Base-by-base conservation (phyloP, 2,113 vertebrate species). In the Pachyramphus minor region DNA sequence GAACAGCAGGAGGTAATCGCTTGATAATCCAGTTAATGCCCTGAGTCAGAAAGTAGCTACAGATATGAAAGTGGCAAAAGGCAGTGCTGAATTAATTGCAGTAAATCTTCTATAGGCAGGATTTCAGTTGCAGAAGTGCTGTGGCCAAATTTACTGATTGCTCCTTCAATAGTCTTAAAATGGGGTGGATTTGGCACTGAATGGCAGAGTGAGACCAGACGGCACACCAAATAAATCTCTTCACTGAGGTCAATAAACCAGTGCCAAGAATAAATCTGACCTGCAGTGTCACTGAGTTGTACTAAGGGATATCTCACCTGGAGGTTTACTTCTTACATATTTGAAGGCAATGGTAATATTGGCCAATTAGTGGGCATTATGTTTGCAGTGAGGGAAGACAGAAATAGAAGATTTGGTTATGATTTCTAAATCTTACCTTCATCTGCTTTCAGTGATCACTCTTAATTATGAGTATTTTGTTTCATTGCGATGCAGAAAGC, bases 401-500 rank as follows among this genome's bases (percentile, higher is more conserved):
- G 53, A 86, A 94, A 80, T 63, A 82, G 92, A 92, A 84, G 49
- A 49, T 66, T 53, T 45, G 31, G 22, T 80, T 89, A n/a, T 80
- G 68, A 71, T 93, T 96, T 77, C 72, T 76, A 77, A 80, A 59
- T 71, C 72, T 79, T 93, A 55, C 59, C 78, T 94, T 95, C 63
- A 55, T 83, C 72, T 94, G 75, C 89, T 92, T 58, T 60, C 35
- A 78, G 80, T 44, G 45, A 90, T 93, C 27, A 7, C 66, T 91
- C 42, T 85, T 96, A 87, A 93, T 91, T 68, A 90, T 59, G 63
- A 88, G 92, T 88, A 80, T 89, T 88, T 85, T 87, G 84, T 91
- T 95, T 93, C 83, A 62, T 72, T 92, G 92, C 93, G 63, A 66
- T 94, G 64, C 66, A 79, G 80, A 96, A 97, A 83, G 84, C 87